Evolutionary conservation across 2,888 invertebrate species (phyloP).

Genomic region (Magallana nippona): DNA sequence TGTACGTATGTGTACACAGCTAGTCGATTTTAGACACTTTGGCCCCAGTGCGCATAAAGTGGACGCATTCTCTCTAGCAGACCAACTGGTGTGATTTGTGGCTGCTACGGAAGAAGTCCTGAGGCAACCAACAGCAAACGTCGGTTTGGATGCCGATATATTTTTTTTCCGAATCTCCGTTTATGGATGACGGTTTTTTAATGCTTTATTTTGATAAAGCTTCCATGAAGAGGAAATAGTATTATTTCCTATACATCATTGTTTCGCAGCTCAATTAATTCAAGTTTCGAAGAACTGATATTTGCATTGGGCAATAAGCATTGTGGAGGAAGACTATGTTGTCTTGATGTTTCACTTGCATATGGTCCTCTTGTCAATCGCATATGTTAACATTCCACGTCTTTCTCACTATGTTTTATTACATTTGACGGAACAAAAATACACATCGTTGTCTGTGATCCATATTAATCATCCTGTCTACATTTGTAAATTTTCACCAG

Average conservation of each 20-base stretch:
- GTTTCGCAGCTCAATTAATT: not conserved
- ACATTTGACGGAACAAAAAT: too few relatives aligned
- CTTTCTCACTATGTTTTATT: not conserved
- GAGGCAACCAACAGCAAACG: not conserved
- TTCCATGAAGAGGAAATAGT: not conserved
- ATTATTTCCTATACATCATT: not conserved
- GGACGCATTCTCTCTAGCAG: slow-evolving; percentile 4
- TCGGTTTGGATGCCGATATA: not conserved
- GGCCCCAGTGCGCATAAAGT: not conserved
- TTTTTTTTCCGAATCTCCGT: not conserved
- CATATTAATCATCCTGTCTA: too few relatives aligned
- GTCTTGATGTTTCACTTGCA: not conserved
- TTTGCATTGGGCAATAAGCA: not conserved
- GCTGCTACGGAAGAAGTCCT: not conserved
- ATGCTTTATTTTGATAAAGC: slow-evolving; percentile 11
- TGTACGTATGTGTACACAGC: not conserved
- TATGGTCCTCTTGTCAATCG: not conserved
- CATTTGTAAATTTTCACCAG: too few relatives aligned
- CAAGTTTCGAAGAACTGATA: not conserved
- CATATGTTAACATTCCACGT: slow-evolving; percentile 20
- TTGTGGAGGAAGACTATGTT: not conserved
- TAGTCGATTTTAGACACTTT: slow-evolving; percentile 11
- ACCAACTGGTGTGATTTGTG: not conserved
- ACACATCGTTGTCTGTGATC: too few relatives aligned
- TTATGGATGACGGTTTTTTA: not conserved